Evolutionary conservation across 2,888 invertebrate genomes (phyloP).

Genomic region (Bellardia pandia): DNA sequence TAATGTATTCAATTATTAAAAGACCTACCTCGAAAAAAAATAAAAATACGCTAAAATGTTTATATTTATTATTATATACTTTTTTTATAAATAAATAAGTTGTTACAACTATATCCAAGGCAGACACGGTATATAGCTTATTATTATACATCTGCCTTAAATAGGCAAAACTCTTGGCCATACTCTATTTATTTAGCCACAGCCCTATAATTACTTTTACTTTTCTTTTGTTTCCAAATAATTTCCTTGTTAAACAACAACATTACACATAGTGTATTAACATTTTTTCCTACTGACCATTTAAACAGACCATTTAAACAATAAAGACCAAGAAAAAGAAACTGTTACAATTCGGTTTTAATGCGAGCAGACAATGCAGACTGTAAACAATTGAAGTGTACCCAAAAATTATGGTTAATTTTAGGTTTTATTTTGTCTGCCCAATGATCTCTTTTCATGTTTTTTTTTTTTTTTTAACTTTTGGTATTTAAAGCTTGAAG

Average conservation of each 20-base stretch:
- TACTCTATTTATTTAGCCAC: constrained; percentile 19
- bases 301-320: constrained; percentile 43
- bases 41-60: not conserved
- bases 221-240: constrained; percentile 63
- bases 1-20: constrained; percentile 5
- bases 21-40: constrained; percentile 1
- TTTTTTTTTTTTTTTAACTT: not conserved
- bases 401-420: constrained; percentile 23
- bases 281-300: constrained; percentile 61
- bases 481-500: constrained; percentile 50
- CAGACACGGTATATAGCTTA: not conserved
- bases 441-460: not conserved
- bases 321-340: constrained; percentile 35
- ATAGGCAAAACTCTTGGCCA: not conserved
- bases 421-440: constrained; percentile 11
- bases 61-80: not conserved
- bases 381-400: constrained; percentile 55
- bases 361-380: constrained; percentile 2
- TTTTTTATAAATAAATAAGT: constrained; percentile 18
- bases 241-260: constrained; percentile 35
- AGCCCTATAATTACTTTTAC: constrained; percentile 67
- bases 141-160: constrained; percentile 9
- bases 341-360: constrained; percentile 46
- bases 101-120: constrained; percentile 8
- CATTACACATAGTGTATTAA: not conserved